phyloP scores from a whole-genome alignment of 2,888 invertebrate species.

The Eulithis prunata region DNA sequence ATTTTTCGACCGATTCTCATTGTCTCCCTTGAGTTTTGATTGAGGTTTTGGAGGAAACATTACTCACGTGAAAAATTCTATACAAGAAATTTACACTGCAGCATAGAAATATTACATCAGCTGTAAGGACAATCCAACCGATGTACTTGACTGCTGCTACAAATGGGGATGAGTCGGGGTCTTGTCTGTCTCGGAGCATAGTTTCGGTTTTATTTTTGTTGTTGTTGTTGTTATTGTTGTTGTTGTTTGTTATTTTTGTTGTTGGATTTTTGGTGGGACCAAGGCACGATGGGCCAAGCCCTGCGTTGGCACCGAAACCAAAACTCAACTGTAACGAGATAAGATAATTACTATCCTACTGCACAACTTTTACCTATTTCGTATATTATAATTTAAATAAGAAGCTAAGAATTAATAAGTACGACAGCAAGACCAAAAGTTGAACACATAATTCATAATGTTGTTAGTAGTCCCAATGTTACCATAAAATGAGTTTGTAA shows the following conservation, averaged over 20 bases:
- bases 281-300: slow-evolving; percentile 59
- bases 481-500: too few species aligned
- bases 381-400: too few species aligned
- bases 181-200: not conserved
- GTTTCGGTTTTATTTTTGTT: slow-evolving; percentile 19
- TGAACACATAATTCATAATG: too few species aligned
- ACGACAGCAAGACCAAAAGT: too few species aligned
- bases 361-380: too few species aligned
- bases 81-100: slow-evolving; percentile 52
- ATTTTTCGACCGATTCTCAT: too few species aligned
- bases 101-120: slow-evolving; percentile 53
- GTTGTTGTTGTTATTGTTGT: slow-evolving; percentile 15
- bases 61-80: slow-evolving; percentile 54
- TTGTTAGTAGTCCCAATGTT: too few species aligned
- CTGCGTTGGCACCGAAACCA: slow-evolving; percentile 67
- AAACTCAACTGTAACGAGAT: slow-evolving; percentile 59
- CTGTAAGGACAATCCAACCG: slow-evolving; percentile 57
- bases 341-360: too few species aligned
- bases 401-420: too few species aligned
- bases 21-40: too few species aligned
- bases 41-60: not conserved
- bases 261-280: slow-evolving; percentile 29
- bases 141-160: slow-evolving; percentile 47
- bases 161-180: slow-evolving; percentile 31
- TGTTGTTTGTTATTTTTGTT: slow-evolving; percentile 22